Base-by-base conservation (phyloP, 2,888 invertebrate species). In the Cremastinae sp. region DNA sequence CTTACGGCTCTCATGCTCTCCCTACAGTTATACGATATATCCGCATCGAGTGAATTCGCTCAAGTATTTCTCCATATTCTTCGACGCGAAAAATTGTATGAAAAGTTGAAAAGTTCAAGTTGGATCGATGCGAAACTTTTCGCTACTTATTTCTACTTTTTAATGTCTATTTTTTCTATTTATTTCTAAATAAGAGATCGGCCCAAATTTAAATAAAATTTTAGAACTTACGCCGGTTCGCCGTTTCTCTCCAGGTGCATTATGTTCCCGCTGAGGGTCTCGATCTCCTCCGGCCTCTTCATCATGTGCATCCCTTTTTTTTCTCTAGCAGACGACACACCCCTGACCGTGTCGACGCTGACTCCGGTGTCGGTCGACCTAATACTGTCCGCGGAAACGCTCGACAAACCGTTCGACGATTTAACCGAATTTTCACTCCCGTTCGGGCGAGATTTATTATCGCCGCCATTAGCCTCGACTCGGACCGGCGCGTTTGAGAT, bases 351-450 rank as follows among this genome's bases (percentile, higher is more conserved):
- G 71, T 89, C 84, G 20, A 89, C 81, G 73, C 89, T 89, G 14
- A 90, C 89, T 1, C 89, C 89, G 2, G 89, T 89, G 71, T 89
- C 89, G 35, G 87, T 87, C 0, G 89, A 89, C 1, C 86, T 77
- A 1, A 83, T 80, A 53, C 87, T 88, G 12, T 83, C 85, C 28
- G 83, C 79, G 1, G 89, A 88, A 1, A 86, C 84, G 10, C 81
- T 82, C 8, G 89, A 88, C 65, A 83, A 70, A 0, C 83, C 85
- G 39, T 83, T 83, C 12, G 84, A 85, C 1, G 88, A 87, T 51
- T 84, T 86, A 8, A 85, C 35, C 1, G 87, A 86, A 35, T 79
- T 80, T 20, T 85, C 83, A 69, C 85, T 85, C 0, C 84, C 84
- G 4, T 81, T 83, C 1, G 28, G 43, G 2, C 59, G 61, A 45